phyloP scores from a whole-genome alignment of 2,113 vertebrate genomes.

The Corythoichthys intestinalis region DNA sequence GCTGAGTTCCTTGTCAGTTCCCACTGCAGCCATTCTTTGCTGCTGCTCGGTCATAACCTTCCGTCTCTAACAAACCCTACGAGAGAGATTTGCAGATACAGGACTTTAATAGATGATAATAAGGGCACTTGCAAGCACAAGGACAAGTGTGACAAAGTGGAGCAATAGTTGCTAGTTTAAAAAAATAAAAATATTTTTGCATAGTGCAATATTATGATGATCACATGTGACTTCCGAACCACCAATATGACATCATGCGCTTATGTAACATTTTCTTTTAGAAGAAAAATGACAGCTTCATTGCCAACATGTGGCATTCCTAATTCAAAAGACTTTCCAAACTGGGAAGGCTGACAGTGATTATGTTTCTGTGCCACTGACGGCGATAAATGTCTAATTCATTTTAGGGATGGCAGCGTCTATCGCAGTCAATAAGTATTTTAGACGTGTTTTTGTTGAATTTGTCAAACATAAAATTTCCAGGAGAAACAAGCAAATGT shows the following conservation, averaged over 20 bases:
- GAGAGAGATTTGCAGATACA: conserved; percentile 71
- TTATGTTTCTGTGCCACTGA: too few relatives aligned
- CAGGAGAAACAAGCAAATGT: too few relatives aligned
- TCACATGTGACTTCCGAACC: conserved; percentile 5
- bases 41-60: conserved; percentile 92
- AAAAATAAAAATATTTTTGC: conserved; percentile 38
- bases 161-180: conserved; percentile 10
- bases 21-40: conserved; percentile 96
- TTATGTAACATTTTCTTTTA: not conserved
- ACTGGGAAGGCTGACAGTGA: not conserved
- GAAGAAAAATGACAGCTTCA: not conserved
- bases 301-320: not conserved
- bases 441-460: too few relatives aligned
- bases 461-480: too few relatives aligned
- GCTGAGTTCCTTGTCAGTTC: conserved; percentile 98
- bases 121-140: conserved; percentile 54
- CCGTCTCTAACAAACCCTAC: conserved; percentile 80
- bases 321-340: not conserved
- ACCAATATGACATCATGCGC: conserved; percentile 12
- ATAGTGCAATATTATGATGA: conserved; percentile 13
- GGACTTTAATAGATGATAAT: conserved; percentile 57
- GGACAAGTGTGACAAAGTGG: conserved; percentile 51
- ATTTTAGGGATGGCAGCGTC: too few relatives aligned
- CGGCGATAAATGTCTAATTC: too few relatives aligned
- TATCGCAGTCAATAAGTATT: too few relatives aligned